Base-by-base conservation (phyloP, 2,113 vertebrate species). In the Sander lucioperca region DNA sequence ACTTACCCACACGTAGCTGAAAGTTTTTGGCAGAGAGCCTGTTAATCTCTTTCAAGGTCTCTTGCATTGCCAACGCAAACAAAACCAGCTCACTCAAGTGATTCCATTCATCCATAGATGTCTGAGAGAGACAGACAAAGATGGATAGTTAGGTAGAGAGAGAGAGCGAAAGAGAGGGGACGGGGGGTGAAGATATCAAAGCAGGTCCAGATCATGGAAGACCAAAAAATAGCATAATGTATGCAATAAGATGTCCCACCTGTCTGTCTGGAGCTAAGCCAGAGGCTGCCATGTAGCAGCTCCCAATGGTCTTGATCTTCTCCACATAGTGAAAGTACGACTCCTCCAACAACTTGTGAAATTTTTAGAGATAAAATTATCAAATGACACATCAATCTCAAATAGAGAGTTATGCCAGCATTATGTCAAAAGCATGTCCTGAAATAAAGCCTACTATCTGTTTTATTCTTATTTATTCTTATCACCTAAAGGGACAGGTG, bases 241-340 rank as follows among this genome's bases (percentile, higher is more conserved):
- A 39, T 4, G 16, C 2, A 9, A 58, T 16, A 75, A 16, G 21
- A 81, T 70, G 21, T 56, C 89, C 33, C 94, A 97, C 98, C 97
- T 98, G 96, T 87, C 95, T 96, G 86, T 98, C 96, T 4, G 98
- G 97, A 70, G 97, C 98, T 66, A 99, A 93, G 89, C 98, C 98
- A 30, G 98, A 99, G 10, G 98, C 97, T 0, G 97, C 97, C 98
- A 99, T 99, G 91, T 99, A 99, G 5, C 97, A 98, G 85, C 98
- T 99, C 56, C 98, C 98, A 30, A 99, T 99, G 0, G 97, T 99
- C 95, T 99, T 99, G 68, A 99, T 99, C 94, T 99, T 99, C 95
- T 99, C 98, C 82, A 99, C 98, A 51, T 97, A 97, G 87, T 97
- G 95, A 93, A 99, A 99, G 81, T 97, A 96, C 1, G 98, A 97